These are phyloP conservation scores for Rhinatrema bivittatum DNA, from an alignment of 2,797 vertebrate species.

Conservation along the genomic window DNA sequence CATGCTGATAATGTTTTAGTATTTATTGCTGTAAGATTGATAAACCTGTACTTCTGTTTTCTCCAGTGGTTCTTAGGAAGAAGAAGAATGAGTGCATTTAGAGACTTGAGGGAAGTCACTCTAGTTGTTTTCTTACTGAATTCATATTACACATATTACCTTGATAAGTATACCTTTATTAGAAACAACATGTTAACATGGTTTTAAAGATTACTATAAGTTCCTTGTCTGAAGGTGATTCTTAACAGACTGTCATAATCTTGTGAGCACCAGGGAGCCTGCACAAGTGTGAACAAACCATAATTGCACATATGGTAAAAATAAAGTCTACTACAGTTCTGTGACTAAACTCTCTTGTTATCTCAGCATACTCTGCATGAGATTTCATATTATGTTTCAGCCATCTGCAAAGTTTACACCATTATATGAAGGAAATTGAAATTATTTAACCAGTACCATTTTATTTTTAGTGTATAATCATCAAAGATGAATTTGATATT, in stretches of 20 bases:
- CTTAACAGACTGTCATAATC: conserved; percentile 21
- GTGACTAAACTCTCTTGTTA: conserved; percentile 45
- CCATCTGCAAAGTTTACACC: conserved; percentile 33
- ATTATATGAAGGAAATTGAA: conserved; percentile 25
- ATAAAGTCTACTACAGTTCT: conserved; percentile 33
- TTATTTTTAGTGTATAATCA: conserved; percentile 25
- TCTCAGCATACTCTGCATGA: conserved; percentile 42
- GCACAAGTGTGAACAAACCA: conserved; percentile 32
- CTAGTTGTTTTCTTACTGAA: too few species aligned
- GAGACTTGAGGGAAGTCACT: too few species aligned
- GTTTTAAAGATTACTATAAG: conserved; percentile 3
- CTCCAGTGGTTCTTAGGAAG: too few species aligned
- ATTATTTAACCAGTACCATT: conserved; percentile 17
- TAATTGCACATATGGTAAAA: conserved; percentile 41
- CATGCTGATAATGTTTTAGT: too few species aligned
- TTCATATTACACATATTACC: too few species aligned
- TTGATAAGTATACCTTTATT: too few species aligned
- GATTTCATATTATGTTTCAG: conserved; percentile 36
- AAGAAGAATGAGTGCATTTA: too few species aligned
- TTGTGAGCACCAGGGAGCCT: conserved; percentile 31
- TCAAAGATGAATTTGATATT: conserved; percentile 6
- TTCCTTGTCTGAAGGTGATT: conserved; percentile 12
- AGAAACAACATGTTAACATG: too few species aligned
- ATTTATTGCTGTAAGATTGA: too few species aligned
- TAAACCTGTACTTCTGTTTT: too few species aligned